Evolutionary conservation across 53 echinoderm and acorn worm genomes (phyloP).

Genomic region (Echinarachnius parma): DNA sequence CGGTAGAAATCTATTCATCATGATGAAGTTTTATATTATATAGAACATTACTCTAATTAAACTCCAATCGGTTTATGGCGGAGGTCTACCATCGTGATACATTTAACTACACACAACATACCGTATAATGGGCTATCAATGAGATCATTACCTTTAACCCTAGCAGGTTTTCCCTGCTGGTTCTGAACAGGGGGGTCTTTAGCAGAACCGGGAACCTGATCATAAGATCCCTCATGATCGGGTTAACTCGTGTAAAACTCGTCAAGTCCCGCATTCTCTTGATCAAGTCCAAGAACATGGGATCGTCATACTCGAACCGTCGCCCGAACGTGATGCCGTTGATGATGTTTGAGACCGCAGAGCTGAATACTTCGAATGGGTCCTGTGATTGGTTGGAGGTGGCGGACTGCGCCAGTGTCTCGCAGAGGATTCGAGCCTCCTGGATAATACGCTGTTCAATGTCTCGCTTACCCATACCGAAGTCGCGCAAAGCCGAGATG

Average conservation of each 20-base stretch:
- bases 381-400: conserved; percentile 34
- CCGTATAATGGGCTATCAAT: too few species aligned
- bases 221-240: conserved; percentile 4
- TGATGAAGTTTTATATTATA: too few species aligned
- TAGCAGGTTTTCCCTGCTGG: not conserved
- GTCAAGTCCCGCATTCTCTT: conserved; percentile 8
- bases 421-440: conserved; percentile 16
- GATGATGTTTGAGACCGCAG: conserved; percentile 67
- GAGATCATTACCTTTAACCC: conserved; percentile 26
- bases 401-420: conserved; percentile 1
- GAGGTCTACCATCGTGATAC: too few species aligned
- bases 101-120: too few species aligned
- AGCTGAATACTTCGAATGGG: conserved; percentile 31
- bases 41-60: too few species aligned
- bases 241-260: not conserved
- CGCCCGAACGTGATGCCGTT: conserved; percentile 69
- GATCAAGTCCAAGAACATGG: conserved; percentile 32
- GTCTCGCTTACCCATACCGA: conserved; percentile 45
- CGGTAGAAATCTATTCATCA: too few species aligned
- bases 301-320: conserved; percentile 49
- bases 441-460: conserved; percentile 25
- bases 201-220: not conserved
- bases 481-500: conserved; percentile 29
- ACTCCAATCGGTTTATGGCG: too few species aligned
- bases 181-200: not conserved